Evolutionary conservation across 1,140 invertebrate genomes (phyloP), one percentile per base, ranked within the genome.

Genomic region (Stegodyphus mimosarum): DNA sequence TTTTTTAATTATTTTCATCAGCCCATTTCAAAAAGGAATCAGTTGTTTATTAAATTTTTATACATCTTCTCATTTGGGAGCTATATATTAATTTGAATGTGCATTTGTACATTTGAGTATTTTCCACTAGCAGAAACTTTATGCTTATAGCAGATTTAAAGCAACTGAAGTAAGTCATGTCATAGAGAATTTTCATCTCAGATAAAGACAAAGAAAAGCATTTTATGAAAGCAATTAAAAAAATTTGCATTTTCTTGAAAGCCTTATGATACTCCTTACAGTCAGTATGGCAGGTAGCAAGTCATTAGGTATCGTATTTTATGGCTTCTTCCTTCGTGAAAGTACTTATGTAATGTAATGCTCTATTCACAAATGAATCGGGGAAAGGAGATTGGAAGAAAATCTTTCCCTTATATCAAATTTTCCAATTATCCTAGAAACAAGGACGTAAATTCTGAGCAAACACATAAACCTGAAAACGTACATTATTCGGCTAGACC

Each of bases 391-490:
- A 79, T 79, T 69, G 17, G 0, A 15, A 10, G 15, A 81, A 63
- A 60, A 72, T 49, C 18, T 66, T 60, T 66, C 13, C 71, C 33
- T 74, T 73, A 17, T 66, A 52, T 83, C 70, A 83, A 83, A 83
- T 73, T 83, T 83, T 73, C 70, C 70, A 83, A 73, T 83, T 83
- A 73, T 52, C 55, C 63, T 13, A 18, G 71, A 53, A 66, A 73
- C 79, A 83, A 66, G 51, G 71, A 83, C 49, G 70, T 83, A 74
- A 74, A 83, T 60, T 83, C 67, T 55, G 15, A 48, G 49, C n/a
- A 74, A 83, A 67, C 55, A 72, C 67, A 74, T 74, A 83, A 83
- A 83, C 53, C 18, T 70, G n/a, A 33, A 33, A 71, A 51, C 17
- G n/a, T 49, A 69, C 18, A 49, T 80, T 70, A 55, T 33, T 15